Evolutionary conservation across 2,113 vertebrate genomes (phyloP).

Genomic region (Nipponia nippon): DNA sequence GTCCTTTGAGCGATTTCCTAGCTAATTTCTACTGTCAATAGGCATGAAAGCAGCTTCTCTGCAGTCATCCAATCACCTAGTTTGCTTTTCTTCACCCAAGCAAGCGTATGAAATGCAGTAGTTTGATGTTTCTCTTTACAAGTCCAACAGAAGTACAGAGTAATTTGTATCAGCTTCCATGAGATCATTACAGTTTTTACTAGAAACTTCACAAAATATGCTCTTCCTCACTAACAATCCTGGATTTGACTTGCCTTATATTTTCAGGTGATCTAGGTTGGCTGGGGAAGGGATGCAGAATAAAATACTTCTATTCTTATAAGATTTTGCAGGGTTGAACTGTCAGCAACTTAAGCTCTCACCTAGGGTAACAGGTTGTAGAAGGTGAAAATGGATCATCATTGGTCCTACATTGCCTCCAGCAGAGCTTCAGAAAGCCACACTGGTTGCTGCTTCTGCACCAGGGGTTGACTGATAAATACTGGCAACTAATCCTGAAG

Average conservation of each 20-base stretch:
- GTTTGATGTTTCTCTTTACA: not conserved
- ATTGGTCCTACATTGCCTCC: not conserved
- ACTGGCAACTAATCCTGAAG: not conserved
- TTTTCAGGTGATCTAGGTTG: not conserved
- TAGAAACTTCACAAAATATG: not conserved
- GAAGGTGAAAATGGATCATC: not conserved
- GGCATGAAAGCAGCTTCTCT: conserved; percentile 20
- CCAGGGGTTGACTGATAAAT: not conserved
- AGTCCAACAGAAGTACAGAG: not conserved
- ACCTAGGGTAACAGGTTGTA: not conserved
- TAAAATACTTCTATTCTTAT: not conserved
- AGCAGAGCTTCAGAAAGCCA: not conserved
- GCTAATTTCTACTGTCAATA: conserved; percentile 33
- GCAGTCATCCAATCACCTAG: not conserved
- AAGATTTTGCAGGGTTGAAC: not conserved
- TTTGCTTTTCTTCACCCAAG: conserved; percentile 27
- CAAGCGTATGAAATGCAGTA: not conserved
- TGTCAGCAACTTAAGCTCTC: not conserved
- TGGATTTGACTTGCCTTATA: not conserved
- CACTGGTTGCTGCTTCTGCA: not conserved
- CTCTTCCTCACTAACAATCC: not conserved
- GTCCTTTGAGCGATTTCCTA: conserved; percentile 56
- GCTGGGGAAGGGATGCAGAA: not conserved
- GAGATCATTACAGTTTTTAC: conserved; percentile 29
- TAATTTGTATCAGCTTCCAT: conserved; percentile 6